Conservation (phyloP, 2,113 vertebrate genomes). For the Salminus brasiliensis region DNA sequence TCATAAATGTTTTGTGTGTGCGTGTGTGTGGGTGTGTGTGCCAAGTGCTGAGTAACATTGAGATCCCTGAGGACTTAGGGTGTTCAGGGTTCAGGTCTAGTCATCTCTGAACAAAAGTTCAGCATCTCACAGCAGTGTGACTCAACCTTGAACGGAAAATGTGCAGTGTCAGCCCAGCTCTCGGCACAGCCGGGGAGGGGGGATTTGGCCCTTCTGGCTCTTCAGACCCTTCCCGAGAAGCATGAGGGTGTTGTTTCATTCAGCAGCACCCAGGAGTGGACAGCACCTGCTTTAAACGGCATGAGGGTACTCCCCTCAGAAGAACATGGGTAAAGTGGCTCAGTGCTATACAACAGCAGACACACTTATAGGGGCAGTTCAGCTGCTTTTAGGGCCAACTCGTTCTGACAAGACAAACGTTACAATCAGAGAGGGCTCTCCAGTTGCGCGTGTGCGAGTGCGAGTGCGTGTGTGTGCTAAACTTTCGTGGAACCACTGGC, state of each 20-base stretch:
- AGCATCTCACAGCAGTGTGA: slow-evolving; percentile 70
- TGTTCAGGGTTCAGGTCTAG: slow-evolving; percentile 62
- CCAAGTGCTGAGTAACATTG: slow-evolving; percentile 50
- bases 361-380: neutral
- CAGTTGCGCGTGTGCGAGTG: neutral
- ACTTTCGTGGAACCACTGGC: slow-evolving; percentile 40
- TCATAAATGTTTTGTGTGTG: slow-evolving; percentile 22
- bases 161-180: slow-evolving; percentile 16
- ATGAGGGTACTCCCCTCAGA: neutral
- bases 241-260: neutral
- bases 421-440: too few relatives aligned
- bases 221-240: slow-evolving; percentile 64
- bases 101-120: slow-evolving; percentile 65
- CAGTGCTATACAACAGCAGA: neutral
- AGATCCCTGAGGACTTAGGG: slow-evolving; percentile 68
- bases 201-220: slow-evolving; percentile 68
- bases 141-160: slow-evolving; percentile 15
- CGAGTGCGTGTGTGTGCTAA: neutral
- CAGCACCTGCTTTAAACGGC: neutral
- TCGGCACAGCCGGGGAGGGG: slow-evolving; percentile 37
- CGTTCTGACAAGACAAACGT: too few relatives aligned
- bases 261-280: too few relatives aligned
- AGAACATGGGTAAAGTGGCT: neutral
- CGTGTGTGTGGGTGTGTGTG: neutral
- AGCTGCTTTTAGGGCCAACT: neutral